These are phyloP conservation scores for Charaxes varanes DNA, from an alignment of 1,140 invertebrate genomes.

Conservation along the genomic window DNA sequence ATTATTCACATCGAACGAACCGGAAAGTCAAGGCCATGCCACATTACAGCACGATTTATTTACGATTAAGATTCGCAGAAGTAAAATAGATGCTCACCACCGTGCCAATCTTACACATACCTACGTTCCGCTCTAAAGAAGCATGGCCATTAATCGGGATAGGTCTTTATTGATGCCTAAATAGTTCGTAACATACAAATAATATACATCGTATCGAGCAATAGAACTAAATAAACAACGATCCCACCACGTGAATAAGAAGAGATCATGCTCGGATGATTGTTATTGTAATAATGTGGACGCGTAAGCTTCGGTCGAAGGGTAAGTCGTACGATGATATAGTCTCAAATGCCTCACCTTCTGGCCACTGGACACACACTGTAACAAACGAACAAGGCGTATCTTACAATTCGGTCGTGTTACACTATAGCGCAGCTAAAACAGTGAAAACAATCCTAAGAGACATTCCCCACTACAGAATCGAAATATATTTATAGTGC, in stretches of 20 bases:
- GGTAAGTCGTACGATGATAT: constrained; percentile 26
- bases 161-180: constrained; percentile 47
- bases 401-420: constrained; percentile 1
- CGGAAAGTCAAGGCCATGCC: constrained; percentile 46
- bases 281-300: constrained; percentile 65
- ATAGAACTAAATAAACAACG: constrained; percentile 54
- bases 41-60: constrained; percentile 47
- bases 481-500: constrained; percentile 56
- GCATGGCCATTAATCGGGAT: constrained; percentile 50
- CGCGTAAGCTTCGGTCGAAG: constrained; percentile 52
- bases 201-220: constrained; percentile 54
- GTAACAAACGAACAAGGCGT: constrained; percentile 73
- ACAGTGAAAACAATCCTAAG: constrained; percentile 56
- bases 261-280: constrained; percentile 63
- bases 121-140: constrained; percentile 54
- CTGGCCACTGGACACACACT: constrained; percentile 92
- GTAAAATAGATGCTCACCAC: constrained; percentile 38
- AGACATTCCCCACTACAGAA: constrained; percentile 63
- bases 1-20: constrained; percentile 44
- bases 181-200: constrained; percentile 46
- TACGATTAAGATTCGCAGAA: constrained; percentile 27
- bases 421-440: constrained; percentile 30
- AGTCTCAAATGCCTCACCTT: constrained; percentile 79
- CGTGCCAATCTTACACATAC: constrained; percentile 41
- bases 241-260: constrained; percentile 63